Conservation (phyloP, 2,113 vertebrate species). For the Macquaria australasica region DNA sequence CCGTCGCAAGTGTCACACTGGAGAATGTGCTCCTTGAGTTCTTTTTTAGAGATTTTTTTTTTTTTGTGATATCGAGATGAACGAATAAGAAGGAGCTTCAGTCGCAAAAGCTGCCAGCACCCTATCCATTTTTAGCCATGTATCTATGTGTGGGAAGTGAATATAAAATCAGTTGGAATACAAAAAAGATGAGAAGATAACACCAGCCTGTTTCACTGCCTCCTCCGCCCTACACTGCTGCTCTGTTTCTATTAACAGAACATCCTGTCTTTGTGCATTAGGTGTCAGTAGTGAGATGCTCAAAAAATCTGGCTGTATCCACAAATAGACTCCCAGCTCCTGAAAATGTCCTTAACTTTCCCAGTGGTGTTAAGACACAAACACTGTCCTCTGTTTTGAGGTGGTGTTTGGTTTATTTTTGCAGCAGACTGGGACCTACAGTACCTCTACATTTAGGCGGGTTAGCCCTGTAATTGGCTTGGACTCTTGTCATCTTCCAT, state of each 20-base stretch:
- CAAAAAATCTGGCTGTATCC: conserved; percentile 9
- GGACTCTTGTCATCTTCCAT: conserved; percentile 55
- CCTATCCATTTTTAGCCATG: conserved; percentile 60
- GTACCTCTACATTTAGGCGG: not conserved
- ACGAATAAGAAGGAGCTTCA: conserved; percentile 46
- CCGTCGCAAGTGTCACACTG: conserved; percentile 38
- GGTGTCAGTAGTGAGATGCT: conserved; percentile 78
- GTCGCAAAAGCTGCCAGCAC: conserved; percentile 24
- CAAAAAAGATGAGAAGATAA: conserved; percentile 41
- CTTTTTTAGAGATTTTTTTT: conserved; percentile 15
- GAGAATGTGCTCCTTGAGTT: conserved; percentile 25
- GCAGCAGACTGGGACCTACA: not conserved
- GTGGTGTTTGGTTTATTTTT: not conserved
- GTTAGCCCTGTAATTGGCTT: conserved; percentile 55
- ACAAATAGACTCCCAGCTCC: conserved; percentile 22
- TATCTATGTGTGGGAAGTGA: conserved; percentile 34
- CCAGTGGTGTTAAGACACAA: conserved; percentile 13
- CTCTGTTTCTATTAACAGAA: conserved; percentile 20
- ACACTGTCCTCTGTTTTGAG: not conserved
- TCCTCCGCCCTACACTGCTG: conserved; percentile 13
- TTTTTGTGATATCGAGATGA: conserved; percentile 14
- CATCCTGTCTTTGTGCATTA: conserved; percentile 67
- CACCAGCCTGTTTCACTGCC: conserved; percentile 34
- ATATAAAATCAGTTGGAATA: conserved; percentile 48
- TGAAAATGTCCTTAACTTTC: conserved; percentile 24